Evolutionary conservation across 2,113 vertebrate genomes (phyloP).

Genomic region (Apodemus speciosus): DNA sequence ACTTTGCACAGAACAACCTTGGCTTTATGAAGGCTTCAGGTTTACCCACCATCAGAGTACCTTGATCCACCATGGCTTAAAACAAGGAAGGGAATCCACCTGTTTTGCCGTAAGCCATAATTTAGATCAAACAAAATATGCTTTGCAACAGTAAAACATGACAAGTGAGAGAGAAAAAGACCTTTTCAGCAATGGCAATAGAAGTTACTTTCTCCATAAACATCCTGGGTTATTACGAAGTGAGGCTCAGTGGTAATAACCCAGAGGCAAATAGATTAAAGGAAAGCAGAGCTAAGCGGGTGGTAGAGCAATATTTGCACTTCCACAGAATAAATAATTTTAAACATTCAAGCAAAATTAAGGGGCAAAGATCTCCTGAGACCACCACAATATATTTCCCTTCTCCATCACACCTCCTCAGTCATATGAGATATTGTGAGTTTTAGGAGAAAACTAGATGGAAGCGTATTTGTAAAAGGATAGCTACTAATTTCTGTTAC

Average conservation of each 20-base stretch:
- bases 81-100: conserved; percentile 65
- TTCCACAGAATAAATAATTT: conserved; percentile 62
- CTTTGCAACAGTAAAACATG: conserved; percentile 55
- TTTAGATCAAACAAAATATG: conserved; percentile 68
- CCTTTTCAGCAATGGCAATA: conserved; percentile 53
- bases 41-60: conserved; percentile 40
- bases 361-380: background rate
- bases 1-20: conserved; percentile 40
- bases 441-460: background rate
- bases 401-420: background rate
- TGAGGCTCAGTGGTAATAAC: conserved; percentile 22
- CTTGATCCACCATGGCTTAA: conserved; percentile 52
- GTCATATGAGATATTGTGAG: background rate
- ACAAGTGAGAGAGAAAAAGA: conserved; percentile 36
- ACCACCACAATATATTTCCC: background rate
- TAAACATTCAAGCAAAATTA: conserved; percentile 29
- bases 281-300: conserved; percentile 44
- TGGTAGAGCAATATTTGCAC: conserved; percentile 63
- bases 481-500: background rate
- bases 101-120: conserved; percentile 74
- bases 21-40: conserved; percentile 36
- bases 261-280: conserved; percentile 57
- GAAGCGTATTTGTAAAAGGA: background rate
- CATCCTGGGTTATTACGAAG: conserved; percentile 51
- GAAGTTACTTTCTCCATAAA: conserved; percentile 46